phyloP scores from a whole-genome alignment of 2,113 vertebrate genomes.

The Vanacampus margaritifer region DNA sequence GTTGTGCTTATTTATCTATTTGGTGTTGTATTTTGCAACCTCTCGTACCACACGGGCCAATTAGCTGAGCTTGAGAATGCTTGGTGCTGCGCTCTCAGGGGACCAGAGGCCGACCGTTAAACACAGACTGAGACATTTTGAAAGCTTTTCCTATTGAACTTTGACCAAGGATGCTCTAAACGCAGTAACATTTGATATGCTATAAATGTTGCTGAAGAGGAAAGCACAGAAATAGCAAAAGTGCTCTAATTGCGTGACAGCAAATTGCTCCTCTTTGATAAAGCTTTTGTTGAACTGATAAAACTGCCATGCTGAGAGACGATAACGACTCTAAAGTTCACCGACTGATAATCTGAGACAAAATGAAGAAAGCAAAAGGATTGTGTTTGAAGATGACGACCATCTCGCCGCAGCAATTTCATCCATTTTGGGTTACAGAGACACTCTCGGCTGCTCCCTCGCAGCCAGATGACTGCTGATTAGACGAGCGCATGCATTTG shows the following conservation, averaged over 20 bases:
- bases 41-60: slow-evolving; percentile 68
- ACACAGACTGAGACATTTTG: slow-evolving; percentile 45
- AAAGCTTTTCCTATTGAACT: slow-evolving; percentile 53
- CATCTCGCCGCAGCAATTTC: slow-evolving; percentile 48
- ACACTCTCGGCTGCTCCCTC: slow-evolving; percentile 30
- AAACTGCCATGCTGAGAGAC: slow-evolving; percentile 21
- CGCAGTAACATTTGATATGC: slow-evolving; percentile 55
- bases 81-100: slow-evolving; percentile 34
- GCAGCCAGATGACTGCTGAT: slow-evolving; percentile 40
- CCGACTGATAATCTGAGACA: slow-evolving; percentile 32
- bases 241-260: slow-evolving; percentile 39
- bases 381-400: slow-evolving; percentile 52
- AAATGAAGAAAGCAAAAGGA: slow-evolving; percentile 9
- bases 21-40: slow-evolving; percentile 64
- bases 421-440: slow-evolving; percentile 43
- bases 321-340: slow-evolving; percentile 19
- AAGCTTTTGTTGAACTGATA: slow-evolving; percentile 46
- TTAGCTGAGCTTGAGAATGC: slow-evolving; percentile 65
- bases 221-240: slow-evolving; percentile 38
- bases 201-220: slow-evolving; percentile 44
- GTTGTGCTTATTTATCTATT: slow-evolving; percentile 66
- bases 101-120: slow-evolving; percentile 52
- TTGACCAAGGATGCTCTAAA: slow-evolving; percentile 50
- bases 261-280: slow-evolving; percentile 42
- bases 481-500: slow-evolving; percentile 48